Evolutionary conservation across 2,888 invertebrate genomes (phyloP), one percentile per base, ranked within the genome.

Genomic region (Graphium colonna): DNA sequence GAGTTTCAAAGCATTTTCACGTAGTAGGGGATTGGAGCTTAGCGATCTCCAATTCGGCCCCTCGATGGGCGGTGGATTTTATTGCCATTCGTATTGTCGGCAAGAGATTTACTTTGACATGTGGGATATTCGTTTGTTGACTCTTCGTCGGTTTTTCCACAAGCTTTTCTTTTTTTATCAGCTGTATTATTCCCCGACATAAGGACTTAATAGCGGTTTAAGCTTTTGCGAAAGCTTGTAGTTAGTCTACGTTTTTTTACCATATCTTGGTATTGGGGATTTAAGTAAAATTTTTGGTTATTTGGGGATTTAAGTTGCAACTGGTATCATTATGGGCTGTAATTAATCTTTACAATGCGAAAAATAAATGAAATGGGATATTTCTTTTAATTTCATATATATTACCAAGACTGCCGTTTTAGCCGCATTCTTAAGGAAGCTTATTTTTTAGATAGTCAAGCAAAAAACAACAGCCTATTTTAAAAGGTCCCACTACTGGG

Each of bases 81-180:
- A 82, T 81, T 85, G 83, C 84, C 86, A 86, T 85, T 80, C 87
- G 82, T 82, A 81, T 84, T 87, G 84, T 82, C 83, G 79, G 70
- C 70, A 73, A 75, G 82, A 86, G 86, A 85, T 86, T 88, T 87
- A 82, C 81, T 82, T 81, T 85, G 87, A 87, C 86, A 75, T 76
- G 78, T 83, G 67, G 84, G 75, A 78, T 85, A 83, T 86, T 80
- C 82, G 85, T 78, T 82, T 81, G 83, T 82, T 81, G 79, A 77
- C 79, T 80, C 73, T 68, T 79, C 73, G 70, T 69, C 67, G 71
- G 69, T 69, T 76, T 77, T 75, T 71, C 60, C 66, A 62, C 64
- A 62, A 18, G 13, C 67, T 69, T 69, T 71, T 74, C 69, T 72
- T 71, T 48, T n/a, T 71, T 70, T 66, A 65, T 57, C 65, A 61